These are phyloP conservation scores for Cebus imitator DNA, from an alignment of 2,113 vertebrate species.

Conservation along the genomic window DNA sequence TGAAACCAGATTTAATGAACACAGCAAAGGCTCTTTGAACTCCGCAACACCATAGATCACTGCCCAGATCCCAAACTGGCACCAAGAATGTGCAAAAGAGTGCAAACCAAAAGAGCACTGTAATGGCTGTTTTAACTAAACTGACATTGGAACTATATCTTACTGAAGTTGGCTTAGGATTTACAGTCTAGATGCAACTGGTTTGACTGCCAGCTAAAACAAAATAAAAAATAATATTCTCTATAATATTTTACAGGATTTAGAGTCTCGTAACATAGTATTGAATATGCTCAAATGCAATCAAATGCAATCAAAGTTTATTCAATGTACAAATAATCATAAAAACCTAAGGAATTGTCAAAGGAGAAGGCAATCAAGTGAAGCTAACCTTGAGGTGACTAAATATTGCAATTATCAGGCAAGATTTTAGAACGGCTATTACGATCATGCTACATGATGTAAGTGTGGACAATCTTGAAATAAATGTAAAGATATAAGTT, in stretches of 20 bases:
- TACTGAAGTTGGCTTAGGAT: neutral
- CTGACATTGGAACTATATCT: neutral
- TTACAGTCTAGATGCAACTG: neutral
- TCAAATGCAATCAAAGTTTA: neutral
- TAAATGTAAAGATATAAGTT: neutral
- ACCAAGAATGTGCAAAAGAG: neutral
- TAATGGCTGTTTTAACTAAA: neutral
- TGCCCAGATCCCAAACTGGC: neutral
- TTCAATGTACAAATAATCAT: neutral
- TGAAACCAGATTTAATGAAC: neutral
- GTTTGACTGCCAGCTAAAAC: neutral
- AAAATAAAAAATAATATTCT: conserved; percentile 2
- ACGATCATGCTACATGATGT: neutral
- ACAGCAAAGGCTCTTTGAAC: neutral
- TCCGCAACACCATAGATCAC: neutral
- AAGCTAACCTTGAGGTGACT: neutral
- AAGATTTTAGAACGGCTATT: neutral
- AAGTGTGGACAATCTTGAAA: neutral
- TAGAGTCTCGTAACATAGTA: neutral
- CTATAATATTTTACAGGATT: neutral
- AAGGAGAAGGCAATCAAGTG: neutral
- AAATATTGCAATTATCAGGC: neutral
- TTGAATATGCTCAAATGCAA: neutral
- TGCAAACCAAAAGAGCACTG: neutral
- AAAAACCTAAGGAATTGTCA: neutral